Conservation (phyloP, 2,113 vertebrate genomes). For the Antennarius striatus region DNA sequence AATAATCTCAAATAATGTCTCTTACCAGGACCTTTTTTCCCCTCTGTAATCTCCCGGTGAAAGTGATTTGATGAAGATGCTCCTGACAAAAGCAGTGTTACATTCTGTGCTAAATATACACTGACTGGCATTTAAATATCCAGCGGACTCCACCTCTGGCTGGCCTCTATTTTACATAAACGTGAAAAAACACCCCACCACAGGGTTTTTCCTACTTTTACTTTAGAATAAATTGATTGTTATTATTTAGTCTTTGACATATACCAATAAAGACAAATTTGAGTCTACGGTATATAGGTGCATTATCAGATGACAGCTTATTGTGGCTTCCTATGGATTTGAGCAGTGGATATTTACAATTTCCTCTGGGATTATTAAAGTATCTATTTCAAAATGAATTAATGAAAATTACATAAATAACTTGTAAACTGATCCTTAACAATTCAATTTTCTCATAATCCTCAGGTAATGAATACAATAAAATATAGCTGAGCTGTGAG, state of each 20-base stretch:
- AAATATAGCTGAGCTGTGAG: background rate
- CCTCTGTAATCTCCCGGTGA: conserved; percentile 1
- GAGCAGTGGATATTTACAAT: too few relatives aligned
- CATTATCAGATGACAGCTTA: too few relatives aligned
- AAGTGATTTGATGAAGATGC: background rate
- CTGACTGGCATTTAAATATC: conserved; percentile 37
- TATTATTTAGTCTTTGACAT: background rate
- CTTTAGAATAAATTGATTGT: background rate
- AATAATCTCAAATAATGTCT: background rate
- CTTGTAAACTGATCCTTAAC: too few relatives aligned
- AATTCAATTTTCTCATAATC: too few relatives aligned
- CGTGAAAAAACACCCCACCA: background rate
- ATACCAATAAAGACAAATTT: background rate
- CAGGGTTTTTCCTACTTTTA: background rate
- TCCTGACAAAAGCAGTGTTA: background rate
- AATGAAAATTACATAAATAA: too few relatives aligned
- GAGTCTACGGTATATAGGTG: background rate
- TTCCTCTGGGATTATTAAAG: too few relatives aligned
- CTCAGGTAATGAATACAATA: too few relatives aligned
- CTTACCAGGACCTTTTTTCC: conserved; percentile 44
- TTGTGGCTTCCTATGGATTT: too few relatives aligned
- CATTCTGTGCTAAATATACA: background rate
- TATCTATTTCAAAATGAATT: too few relatives aligned
- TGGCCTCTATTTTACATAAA: background rate
- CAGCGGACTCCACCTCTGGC: conserved; percentile 56